Conservation (phyloP, 2,797 vertebrate genomes). For the Cossypha polioptera region DNA sequence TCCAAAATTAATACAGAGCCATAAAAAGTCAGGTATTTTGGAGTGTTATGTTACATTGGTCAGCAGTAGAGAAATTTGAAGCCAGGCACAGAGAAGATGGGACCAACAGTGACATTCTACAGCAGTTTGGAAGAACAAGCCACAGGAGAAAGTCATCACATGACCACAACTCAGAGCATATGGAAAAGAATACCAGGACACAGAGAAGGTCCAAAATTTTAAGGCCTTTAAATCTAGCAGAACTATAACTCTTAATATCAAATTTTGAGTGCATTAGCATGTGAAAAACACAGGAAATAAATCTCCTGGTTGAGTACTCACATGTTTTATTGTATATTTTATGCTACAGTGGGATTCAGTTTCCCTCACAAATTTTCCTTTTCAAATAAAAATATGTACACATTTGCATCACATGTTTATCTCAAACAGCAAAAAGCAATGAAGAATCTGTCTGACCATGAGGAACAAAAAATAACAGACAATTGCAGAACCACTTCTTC, state of each 20-base stretch:
- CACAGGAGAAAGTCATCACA: not conserved
- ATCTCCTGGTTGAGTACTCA: fast-evolving
- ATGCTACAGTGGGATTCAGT: not conserved
- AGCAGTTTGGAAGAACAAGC: not conserved
- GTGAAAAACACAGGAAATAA: not conserved
- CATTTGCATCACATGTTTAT: not conserved
- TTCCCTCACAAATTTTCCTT: not conserved
- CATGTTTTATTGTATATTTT: not conserved
- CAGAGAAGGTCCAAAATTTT: not conserved
- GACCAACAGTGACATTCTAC: not conserved
- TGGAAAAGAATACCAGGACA: not conserved
- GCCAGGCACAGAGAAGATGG: not conserved
- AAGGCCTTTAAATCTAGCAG: not conserved
- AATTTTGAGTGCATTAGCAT: not conserved
- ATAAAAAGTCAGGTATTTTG: not conserved
- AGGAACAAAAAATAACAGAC: not conserved
- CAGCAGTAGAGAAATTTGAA: not conserved
- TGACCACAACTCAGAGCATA: not conserved
- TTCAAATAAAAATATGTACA: not conserved
- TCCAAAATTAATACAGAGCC: not conserved
- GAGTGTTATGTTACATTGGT: not conserved
- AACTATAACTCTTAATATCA: not conserved
- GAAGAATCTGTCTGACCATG: not conserved
- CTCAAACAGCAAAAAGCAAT: not conserved
- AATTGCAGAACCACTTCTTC: constrained; percentile 13